A percentile compares a stretch with the other conserved stretches of the same genome.
phyloP scores from a whole-genome alignment of 2,797 vertebrate genomes.

The Lateolabrax maculatus region DNA sequence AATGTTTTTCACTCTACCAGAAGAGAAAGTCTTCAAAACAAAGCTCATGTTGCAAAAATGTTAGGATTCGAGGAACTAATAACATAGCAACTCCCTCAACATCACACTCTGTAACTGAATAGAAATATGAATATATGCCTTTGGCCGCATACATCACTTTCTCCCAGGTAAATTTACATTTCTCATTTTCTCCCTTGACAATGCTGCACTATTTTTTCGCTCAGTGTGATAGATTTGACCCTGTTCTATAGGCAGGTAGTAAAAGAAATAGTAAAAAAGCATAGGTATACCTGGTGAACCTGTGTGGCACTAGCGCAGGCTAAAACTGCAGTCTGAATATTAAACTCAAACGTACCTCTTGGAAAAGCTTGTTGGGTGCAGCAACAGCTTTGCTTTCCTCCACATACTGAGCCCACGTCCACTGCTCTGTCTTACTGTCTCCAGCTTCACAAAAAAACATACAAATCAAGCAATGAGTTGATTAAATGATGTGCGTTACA shows the following conservation, averaged over 20 bases:
- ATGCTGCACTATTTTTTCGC: not conserved
- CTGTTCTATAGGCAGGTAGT: not conserved
- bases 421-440: conserved; percentile 90
- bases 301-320: not conserved
- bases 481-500: not conserved
- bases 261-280: conserved; percentile 17
- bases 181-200: conserved; percentile 17
- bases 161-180: conserved; percentile 19
- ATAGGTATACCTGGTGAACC: not conserved
- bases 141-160: not conserved
- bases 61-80: conserved; percentile 7
- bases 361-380: conserved; percentile 94
- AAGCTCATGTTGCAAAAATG: not conserved
- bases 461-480: not conserved
- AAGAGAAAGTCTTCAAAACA: not conserved
- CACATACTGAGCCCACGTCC: conserved; percentile 94
- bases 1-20: not conserved
- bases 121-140: not conserved
- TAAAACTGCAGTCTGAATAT: conserved; percentile 12
- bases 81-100: not conserved
- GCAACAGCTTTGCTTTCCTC: conserved; percentile 93
- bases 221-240: not conserved
- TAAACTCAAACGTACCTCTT: conserved; percentile 86
- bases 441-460: conserved; percentile 80
- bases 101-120: not conserved